Conservation (phyloP, 2,888 invertebrate genomes). For the Atrina japonica region DNA sequence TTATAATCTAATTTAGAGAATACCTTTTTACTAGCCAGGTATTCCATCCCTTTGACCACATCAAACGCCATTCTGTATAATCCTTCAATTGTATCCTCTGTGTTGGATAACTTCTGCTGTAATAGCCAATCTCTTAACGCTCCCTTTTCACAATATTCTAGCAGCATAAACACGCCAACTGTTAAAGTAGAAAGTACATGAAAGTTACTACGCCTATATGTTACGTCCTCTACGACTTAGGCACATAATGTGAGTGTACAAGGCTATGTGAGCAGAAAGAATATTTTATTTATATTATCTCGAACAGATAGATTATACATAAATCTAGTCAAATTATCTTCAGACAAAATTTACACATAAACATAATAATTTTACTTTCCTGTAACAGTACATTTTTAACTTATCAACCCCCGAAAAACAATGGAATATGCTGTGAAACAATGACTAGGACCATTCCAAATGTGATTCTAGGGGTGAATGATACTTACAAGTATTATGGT, state of each 20-base stretch:
- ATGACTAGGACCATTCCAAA: no score
- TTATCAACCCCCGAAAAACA: no score
- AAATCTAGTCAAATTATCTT: neutral
- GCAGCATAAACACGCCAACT: constrained; percentile 48
- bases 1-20: neutral
- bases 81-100: constrained; percentile 38
- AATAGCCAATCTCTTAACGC: constrained; percentile 46
- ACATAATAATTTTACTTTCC: neutral
- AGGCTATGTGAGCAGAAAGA: neutral
- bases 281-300: neutral
- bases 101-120: constrained; percentile 16
- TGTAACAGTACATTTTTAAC: neutral
- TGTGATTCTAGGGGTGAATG: no score
- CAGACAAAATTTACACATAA: neutral
- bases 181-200: neutral
- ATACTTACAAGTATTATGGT: constrained; percentile 45
- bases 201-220: neutral
- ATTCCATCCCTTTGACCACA: constrained; percentile 51
- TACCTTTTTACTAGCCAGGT: constrained; percentile 47
- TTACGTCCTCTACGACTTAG: neutral
- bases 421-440: neutral
- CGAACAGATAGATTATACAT: neutral
- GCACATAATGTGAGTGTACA: neutral
- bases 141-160: constrained; percentile 48
- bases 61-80: constrained; percentile 40